Evolutionary conservation across 2,113 vertebrate genomes (phyloP), one percentile per base, ranked within the genome.

Genomic region (Hylia prasina): DNA sequence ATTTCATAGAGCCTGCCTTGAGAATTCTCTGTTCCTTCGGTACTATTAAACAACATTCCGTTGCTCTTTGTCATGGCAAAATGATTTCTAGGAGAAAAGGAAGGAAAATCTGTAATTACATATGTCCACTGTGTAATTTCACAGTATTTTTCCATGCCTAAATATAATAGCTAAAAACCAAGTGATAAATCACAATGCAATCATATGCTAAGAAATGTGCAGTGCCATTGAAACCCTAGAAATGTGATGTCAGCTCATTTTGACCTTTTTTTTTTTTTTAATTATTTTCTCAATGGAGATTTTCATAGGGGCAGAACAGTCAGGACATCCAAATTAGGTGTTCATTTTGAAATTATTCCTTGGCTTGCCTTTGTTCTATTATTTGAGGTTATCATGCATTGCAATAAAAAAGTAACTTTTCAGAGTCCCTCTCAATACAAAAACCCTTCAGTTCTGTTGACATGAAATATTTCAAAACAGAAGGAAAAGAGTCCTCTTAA

Each of bases 401-500:
- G 13, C 30, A 89, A 50, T 45, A 69, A 61, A 60, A 60, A 79
- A 7, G 12, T 63, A 77, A 63, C 4, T 63, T 88, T 80, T 50
- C 30, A 63, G 37, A 95, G 9, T 53, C 16, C 5, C 6, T 68
- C 16, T 56, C 28, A 53, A 87, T 65, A 57, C 5, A 90, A 91
- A 86, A 37, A 0, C 0, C 0, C 9, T 85, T 57, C 20, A 57
- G 22, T 76, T 87, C 31, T 79, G 40, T 69, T 86, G 40, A 70
- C 58, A 73, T 13, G 17, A 95, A 88, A 81, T 57, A 90, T 86
- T 90, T 94, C 78, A 85, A 87, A 95, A 82, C 13, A 86, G 31
- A 87, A 80, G 21, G 19, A 68, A 93, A 68, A 31, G 7, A 24
- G 1, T 9, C 0, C 1, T 20, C 0, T 45, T 28, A 1, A 7